phyloP scores from a whole-genome alignment of 2,888 invertebrate species.

The Morpho achilles region DNA sequence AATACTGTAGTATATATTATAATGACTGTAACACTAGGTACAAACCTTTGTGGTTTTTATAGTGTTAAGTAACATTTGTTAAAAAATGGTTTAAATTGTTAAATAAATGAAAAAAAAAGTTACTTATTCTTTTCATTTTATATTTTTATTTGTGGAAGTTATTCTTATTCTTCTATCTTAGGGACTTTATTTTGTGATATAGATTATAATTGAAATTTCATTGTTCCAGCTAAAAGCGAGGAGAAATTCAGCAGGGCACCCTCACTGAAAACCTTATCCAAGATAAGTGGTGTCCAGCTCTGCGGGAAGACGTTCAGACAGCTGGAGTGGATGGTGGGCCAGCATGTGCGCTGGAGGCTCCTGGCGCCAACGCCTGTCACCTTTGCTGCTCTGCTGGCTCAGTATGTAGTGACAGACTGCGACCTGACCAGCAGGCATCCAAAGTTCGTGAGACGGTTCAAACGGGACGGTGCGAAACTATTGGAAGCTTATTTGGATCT shows the following conservation, averaged over 20 bases:
- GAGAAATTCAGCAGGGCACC: slow-evolving; percentile 65
- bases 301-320: slow-evolving; percentile 67
- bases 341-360: slow-evolving; percentile 64
- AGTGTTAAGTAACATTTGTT: too few relatives aligned
- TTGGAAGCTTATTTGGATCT: slow-evolving; percentile 63
- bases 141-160: too few relatives aligned
- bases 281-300: slow-evolving; percentile 55
- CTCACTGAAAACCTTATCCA: slow-evolving; percentile 55
- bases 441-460: slow-evolving; percentile 59
- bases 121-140: too few relatives aligned
- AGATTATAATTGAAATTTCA: too few relatives aligned
- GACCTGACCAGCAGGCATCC: slow-evolving; percentile 63
- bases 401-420: slow-evolving; percentile 58
- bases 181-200: too few relatives aligned
- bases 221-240: slow-evolving; percentile 61
- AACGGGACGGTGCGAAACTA: slow-evolving; percentile 56
- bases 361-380: slow-evolving; percentile 63
- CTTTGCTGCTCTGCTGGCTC: slow-evolving; percentile 58
- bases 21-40: too few relatives aligned
- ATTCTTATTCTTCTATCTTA: too few relatives aligned
- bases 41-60: too few relatives aligned
- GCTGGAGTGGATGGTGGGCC: slow-evolving; percentile 72
- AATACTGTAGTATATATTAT: too few relatives aligned
- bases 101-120: too few relatives aligned
- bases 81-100: too few relatives aligned